phyloP scores from a whole-genome alignment of 2,113 vertebrate species.

The Myiozetetes cayanensis region DNA sequence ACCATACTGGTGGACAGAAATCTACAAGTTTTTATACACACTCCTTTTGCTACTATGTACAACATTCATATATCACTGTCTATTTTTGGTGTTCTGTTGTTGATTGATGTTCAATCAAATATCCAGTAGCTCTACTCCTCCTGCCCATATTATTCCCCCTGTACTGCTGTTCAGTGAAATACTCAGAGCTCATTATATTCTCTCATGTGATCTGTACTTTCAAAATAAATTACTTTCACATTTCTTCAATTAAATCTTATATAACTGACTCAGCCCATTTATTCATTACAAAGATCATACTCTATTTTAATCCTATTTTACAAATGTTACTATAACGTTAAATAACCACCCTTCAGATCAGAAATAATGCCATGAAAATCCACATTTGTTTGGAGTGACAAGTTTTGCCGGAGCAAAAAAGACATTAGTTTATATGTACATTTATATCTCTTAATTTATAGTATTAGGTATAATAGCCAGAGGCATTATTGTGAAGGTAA shows the following conservation, averaged over 20 bases:
- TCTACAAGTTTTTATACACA: not conserved
- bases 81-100: not conserved
- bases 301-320: conserved; percentile 20
- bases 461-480: not conserved
- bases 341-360: not conserved
- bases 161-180: not conserved
- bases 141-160: not conserved
- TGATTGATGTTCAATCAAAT: not conserved
- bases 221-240: conserved; percentile 8
- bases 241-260: conserved; percentile 37
- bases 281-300: not conserved
- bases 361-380: not conserved
- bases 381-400: not conserved
- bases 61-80: not conserved
- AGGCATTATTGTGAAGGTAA: not conserved
- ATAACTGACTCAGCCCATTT: not conserved
- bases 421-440: not conserved
- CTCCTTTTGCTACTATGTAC: not conserved
- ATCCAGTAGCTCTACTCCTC: not conserved
- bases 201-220: conserved; percentile 7
- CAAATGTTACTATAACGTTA: not conserved
- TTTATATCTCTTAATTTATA: not conserved
- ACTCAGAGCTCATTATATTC: not conserved
- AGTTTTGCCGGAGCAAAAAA: not conserved
- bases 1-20: not conserved